Evolutionary conservation across 2,888 invertebrate species (phyloP), one percentile per base, ranked within the genome.

Genomic region (Lingula anatina): DNA sequence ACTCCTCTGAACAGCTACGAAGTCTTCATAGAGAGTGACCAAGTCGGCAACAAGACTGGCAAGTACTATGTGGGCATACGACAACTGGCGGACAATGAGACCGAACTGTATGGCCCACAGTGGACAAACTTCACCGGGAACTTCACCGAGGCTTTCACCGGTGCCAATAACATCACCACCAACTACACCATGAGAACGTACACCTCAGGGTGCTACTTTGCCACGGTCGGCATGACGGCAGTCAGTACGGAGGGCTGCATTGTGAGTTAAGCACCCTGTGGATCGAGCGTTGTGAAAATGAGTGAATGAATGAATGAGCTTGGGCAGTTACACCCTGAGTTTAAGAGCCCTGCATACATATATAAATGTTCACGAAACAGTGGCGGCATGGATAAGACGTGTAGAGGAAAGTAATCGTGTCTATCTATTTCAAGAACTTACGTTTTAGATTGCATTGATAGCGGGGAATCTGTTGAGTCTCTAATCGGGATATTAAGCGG

Each of bases 201-300:
- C 53, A 64, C 71, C 18, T 66, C 75, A 2, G 73, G 73, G 3
- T 79, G 78, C 56, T 68, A 70, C 44, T 78, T 66, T 54, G 71
- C 61, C 49, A 62, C 74, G 35, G 60, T 66, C 23, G 52, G 52
- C 3, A 48, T 48, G 0, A 59, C 63, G 2, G 59, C 57, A 2
- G 70, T 71, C 70, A 57, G 61, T 15, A 61, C 65, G 26, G 60
- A 64, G n/a, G 76, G 76, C n/a, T 56, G 61, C n/a, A 53, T 49
- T 48, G 64, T 66, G 53, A 46, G 50, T 45, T 26, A 12, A 39
- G 40, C 40, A n/a, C 7, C 9, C 12, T 43, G 43, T 43, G 5
- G 5, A 7, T 43, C 24, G 12, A 9, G 9, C 15, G 18, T 26
- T 20, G 7, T n/a, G 20, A 9, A 39, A 39, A 39, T 15, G 40